Evolutionary conservation across 2,797 vertebrate genomes (phyloP).

Genomic region (Dallia pectoralis): DNA sequence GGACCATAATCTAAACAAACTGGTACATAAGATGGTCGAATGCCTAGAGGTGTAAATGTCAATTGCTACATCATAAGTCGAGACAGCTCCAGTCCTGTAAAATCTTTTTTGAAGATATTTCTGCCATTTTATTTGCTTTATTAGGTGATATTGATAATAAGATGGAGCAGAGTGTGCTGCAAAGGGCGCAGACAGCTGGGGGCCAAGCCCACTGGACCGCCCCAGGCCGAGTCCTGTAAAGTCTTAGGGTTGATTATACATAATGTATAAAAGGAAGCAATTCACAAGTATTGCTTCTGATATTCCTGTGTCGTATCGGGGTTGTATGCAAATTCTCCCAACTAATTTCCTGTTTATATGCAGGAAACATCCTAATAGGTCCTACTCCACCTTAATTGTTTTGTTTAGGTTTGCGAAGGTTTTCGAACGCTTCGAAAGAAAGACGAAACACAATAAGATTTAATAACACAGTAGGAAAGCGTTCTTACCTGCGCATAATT

Average conservation of each 20-base stretch:
- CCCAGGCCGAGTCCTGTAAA: too few relatives aligned
- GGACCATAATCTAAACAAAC: background rate
- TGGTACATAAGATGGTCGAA: background rate
- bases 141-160: too few relatives aligned
- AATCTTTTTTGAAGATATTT: too few relatives aligned
- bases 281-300: background rate
- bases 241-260: too few relatives aligned
- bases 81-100: background rate
- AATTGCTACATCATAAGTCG: background rate
- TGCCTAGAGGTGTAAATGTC: background rate
- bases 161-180: too few relatives aligned
- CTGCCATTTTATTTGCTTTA: too few relatives aligned
- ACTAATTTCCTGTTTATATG: background rate
- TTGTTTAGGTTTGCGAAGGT: background rate
- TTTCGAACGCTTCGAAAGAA: background rate
- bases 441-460: too few relatives aligned
- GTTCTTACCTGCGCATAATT: too few relatives aligned
- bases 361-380: background rate
- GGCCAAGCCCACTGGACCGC: too few relatives aligned
- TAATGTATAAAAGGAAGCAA: background rate
- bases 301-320: background rate
- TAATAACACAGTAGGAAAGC: too few relatives aligned
- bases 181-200: too few relatives aligned
- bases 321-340: background rate
- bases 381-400: background rate